Evolutionary conservation across 2,797 vertebrate species (phyloP), one percentile per base, ranked within the genome.

Genomic region (Cryptoblepharus egeriae): DNA sequence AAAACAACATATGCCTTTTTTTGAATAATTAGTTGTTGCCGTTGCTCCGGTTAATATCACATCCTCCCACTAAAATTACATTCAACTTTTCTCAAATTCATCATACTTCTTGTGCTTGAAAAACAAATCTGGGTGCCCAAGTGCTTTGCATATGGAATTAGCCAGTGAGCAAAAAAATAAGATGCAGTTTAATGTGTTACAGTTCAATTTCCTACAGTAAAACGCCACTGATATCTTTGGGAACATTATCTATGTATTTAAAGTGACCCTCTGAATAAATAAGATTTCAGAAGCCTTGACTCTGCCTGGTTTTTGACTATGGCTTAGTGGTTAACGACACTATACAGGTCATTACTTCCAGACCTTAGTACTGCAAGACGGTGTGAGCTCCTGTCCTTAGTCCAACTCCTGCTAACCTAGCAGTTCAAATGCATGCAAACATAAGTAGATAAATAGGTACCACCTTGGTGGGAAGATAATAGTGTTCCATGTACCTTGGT

Each of bases 31-130:
- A 90, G 55, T 52, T 52, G 75, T 60, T 42, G 15, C 58, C 52
- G 32, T 58, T 57, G 28, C 4, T 71, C 67, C 64, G 85, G 26
- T 64, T 91, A 82, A 76, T 85, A 85, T 79, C n/a, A 73, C 22
- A 64, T 20, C 68, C 64, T 63, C 1, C 7, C 37, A 49, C 58
- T 32, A 69, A 83, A 45, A 45, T 79, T 87, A 73, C 49, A 76
- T 67, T 57, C 30, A 10, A 9, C 5, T 26, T 76, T 84, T 20
- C 55, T 80, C 82, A 91, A 86, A 58, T 42, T 45, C 8, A 78
- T 81, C 55, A 78, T 63, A 52, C 42, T 42, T 32, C 57, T 57
- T 45, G 3, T 71, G 2, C 16, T 8, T 67, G 69, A 60, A 89
- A 71, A 30, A 73, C 57, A 82, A 80, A 75, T 28, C 7, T 83